phyloP scores from a whole-genome alignment of 2,888 invertebrate genomes.

The Eupithecia dodoneata region DNA sequence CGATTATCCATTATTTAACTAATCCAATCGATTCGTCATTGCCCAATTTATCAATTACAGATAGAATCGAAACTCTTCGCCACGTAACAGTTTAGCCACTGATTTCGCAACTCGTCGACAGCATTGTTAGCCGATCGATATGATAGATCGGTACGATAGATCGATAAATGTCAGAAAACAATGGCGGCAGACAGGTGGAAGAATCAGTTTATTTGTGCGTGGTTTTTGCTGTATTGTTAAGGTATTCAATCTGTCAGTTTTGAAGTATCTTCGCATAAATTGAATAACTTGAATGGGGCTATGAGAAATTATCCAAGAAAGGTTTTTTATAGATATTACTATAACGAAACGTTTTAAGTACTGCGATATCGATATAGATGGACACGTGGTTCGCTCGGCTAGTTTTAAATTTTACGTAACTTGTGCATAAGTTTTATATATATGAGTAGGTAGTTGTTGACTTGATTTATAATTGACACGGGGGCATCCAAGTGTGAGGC shows the following conservation, averaged over 20 bases:
- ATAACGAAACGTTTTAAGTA: neutral
- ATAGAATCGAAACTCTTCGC: slow-evolving; percentile 49
- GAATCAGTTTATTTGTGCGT: slow-evolving; percentile 30
- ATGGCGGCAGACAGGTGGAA: slow-evolving; percentile 39
- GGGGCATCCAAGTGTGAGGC: neutral
- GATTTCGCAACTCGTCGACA: slow-evolving; percentile 57
- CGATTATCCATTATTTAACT: slow-evolving; percentile 10
- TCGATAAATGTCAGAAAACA: slow-evolving; percentile 43
- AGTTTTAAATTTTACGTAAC: neutral
- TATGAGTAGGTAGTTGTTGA: neutral
- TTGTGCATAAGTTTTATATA: neutral
- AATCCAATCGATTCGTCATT: slow-evolving; percentile 24
- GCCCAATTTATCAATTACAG: slow-evolving; percentile 46
- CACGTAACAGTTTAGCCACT: slow-evolving; percentile 49
- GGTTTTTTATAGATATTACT: neutral
- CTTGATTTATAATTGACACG: neutral
- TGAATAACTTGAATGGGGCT: neutral
- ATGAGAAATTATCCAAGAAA: neutral
- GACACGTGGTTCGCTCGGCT: neutral
- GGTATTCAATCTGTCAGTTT: neutral
- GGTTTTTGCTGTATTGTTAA: neutral
- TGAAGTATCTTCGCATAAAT: neutral
- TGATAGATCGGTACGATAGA: slow-evolving; percentile 30
- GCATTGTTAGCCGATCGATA: slow-evolving; percentile 47
- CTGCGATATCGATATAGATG: neutral